Conservation (phyloP, 2,113 vertebrate genomes). For the Aphelocoma coerulescens region DNA sequence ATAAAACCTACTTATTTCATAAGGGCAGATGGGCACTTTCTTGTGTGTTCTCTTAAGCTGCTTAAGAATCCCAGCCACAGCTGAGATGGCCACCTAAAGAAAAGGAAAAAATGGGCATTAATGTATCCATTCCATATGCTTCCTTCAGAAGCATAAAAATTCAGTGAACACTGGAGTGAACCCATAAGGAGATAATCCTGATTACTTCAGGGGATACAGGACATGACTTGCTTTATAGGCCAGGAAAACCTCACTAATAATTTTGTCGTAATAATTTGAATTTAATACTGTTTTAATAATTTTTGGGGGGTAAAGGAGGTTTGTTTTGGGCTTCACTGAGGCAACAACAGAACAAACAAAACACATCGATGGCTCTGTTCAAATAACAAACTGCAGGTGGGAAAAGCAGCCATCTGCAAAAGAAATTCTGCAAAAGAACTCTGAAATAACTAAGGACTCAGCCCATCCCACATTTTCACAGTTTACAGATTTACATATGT, state of each 20-base stretch:
- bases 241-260: neutral
- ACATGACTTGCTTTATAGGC: neutral
- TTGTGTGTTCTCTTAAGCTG: conserved; percentile 91
- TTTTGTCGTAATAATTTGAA: neutral
- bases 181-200: neutral
- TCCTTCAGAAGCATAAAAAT: neutral
- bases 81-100: conserved; percentile 92
- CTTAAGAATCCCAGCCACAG: conserved; percentile 92
- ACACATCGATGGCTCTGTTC: neutral
- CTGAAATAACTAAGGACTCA: neutral
- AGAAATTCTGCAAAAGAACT: neutral
- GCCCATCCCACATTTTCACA: neutral
- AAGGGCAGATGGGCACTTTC: conserved; percentile 86
- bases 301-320: fast-evolving
- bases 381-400: neutral
- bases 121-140: neutral
- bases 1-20: conserved; percentile 82
- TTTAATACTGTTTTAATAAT: neutral
- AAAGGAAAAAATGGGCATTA: neutral
- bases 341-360: neutral
- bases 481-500: neutral
- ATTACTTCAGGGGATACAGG: neutral
- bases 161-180: neutral
- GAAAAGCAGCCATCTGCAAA: neutral
- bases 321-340: neutral